A percentile compares a stretch with the other conserved stretches of the same genome.
These are phyloP conservation scores for Pseudomugil tenellus DNA, from an alignment of 2,797 vertebrate genomes.

Conservation along the genomic window DNA sequence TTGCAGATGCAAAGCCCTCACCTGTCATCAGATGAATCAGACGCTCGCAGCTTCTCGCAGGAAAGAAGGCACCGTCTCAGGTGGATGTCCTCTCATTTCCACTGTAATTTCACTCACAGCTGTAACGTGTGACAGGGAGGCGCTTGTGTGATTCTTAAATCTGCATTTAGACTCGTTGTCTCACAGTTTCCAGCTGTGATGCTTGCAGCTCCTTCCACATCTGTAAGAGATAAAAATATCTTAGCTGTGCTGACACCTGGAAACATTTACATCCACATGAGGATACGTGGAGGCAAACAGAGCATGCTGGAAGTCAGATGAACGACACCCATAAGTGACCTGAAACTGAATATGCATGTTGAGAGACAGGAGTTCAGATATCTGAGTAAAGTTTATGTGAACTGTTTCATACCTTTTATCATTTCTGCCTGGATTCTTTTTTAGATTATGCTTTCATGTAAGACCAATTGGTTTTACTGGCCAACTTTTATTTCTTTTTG, in stretches of 20 bases:
- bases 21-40: neutral
- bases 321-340: neutral
- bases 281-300: neutral
- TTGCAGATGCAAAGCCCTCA: neutral
- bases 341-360: too few relatives aligned
- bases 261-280: neutral
- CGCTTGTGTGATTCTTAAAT: neutral
- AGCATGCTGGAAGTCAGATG: neutral
- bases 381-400: neutral
- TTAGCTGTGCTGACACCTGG: neutral
- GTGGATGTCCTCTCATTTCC: neutral
- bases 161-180: constrained; percentile 10
- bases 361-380: neutral
- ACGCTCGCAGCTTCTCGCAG: neutral
- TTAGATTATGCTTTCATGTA: too few relatives aligned
- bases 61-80: neutral
- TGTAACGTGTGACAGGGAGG: constrained; percentile 1
- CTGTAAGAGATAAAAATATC: constrained; percentile 22
- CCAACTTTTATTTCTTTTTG: too few relatives aligned
- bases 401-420: neutral
- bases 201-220: constrained; percentile 14
- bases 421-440: neutral
- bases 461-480: too few relatives aligned
- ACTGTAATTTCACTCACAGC: neutral
- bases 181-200: constrained; percentile 21